Evolutionary conservation across 2,888 invertebrate species (phyloP).

Genomic region (Flabesymbios commensalis): DNA sequence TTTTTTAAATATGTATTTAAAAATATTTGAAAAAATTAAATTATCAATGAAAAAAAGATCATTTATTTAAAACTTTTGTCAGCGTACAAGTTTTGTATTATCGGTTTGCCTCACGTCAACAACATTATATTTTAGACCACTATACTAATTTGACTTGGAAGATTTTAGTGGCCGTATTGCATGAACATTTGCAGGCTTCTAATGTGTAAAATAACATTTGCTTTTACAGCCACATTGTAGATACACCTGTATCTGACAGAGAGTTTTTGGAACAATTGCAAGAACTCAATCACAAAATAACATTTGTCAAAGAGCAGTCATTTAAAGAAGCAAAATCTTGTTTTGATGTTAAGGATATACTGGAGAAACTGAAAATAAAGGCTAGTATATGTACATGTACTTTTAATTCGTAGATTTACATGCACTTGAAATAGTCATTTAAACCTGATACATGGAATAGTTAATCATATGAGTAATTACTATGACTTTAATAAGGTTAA

Average conservation of each 20-base stretch:
- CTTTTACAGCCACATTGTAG: conserved; percentile 79
- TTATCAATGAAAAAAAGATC: not conserved
- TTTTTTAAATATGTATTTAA: not conserved
- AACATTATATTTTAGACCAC: too few species aligned
- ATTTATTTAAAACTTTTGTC: not conserved
- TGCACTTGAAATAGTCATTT: too few species aligned
- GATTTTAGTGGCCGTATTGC: too few species aligned
- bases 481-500: too few species aligned
- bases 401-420: too few species aligned
- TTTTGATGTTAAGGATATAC: conserved; percentile 89
- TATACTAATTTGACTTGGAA: too few species aligned
- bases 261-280: conserved; percentile 89
- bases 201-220: too few species aligned
- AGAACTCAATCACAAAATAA: conserved; percentile 93
- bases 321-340: conserved; percentile 71
- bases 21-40: not conserved
- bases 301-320: conserved; percentile 91
- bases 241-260: conserved; percentile 88
- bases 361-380: conserved; percentile 87
- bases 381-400: conserved; percentile 38
- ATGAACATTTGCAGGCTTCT: too few species aligned
- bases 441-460: too few species aligned
- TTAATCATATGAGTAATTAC: too few species aligned
- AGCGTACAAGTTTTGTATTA: not conserved
- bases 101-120: too few species aligned